A percentile compares a stretch with the other conserved stretches of the same genome.
Evolutionary conservation across 2,797 vertebrate species (phyloP).

Genomic region (Sebastes cheni): DNA sequence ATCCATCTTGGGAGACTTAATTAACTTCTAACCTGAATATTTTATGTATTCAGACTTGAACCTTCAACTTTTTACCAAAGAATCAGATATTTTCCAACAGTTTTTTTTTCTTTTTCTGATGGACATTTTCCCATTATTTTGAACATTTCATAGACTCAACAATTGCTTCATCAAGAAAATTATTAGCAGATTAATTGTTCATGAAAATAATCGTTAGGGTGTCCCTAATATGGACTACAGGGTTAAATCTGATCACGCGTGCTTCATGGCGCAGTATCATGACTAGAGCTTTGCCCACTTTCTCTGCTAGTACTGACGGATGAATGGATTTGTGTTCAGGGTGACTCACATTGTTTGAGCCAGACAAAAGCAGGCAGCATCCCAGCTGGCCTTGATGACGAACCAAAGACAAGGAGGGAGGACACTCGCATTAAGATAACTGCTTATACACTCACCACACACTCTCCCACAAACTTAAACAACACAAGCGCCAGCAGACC

Average conservation of each 20-base stretch:
- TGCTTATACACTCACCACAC: conserved; percentile 6
- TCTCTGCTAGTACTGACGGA: conserved; percentile 23
- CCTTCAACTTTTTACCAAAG: neutral
- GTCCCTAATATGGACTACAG: neutral
- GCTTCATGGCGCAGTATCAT: conserved; percentile 10
- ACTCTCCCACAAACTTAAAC: conserved; percentile 23
- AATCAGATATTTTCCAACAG: neutral
- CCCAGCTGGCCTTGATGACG: conserved; percentile 62
- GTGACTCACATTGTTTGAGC: conserved; percentile 62
- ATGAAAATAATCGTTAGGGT: neutral
- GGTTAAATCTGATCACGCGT: neutral
- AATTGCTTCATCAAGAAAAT: neutral
- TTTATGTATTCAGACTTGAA: neutral
- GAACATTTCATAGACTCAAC: neutral
- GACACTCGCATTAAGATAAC: conserved; percentile 28
- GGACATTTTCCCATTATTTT: neutral
- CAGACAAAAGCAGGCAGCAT: conserved; percentile 67
- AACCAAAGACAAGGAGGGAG: conserved; percentile 50
- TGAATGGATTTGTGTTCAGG: conserved; percentile 35
- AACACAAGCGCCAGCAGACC: neutral
- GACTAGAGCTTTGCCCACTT: conserved; percentile 12
- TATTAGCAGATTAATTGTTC: neutral
- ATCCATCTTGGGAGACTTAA: neutral
- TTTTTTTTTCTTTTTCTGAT: neutral
- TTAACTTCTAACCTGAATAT: neutral